Base-by-base conservation (phyloP, 1,140 invertebrate genomes). In the Euschistus heros region DNA sequence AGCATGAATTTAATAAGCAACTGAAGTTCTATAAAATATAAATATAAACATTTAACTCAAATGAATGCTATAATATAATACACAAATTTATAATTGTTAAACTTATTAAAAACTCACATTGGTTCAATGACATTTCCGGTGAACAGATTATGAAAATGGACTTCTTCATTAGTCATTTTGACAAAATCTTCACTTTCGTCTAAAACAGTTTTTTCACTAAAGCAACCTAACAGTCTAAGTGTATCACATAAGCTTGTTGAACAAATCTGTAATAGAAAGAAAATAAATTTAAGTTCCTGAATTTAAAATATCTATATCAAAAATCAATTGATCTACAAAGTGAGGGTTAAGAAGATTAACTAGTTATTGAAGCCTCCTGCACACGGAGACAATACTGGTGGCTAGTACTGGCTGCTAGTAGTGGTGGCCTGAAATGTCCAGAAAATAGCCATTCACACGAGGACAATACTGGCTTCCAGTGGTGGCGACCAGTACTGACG, bases 201-300 rank as follows among this genome's bases (percentile, higher is more conserved):
- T 68, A 76, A 71, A 63, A 82, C 80, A 0, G 78, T 80, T 67
- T 81, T 80, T 47, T 78, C 78, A 1, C 84, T 85, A 75, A 97
- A 97, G 77, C 94, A 97, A 46, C 95, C 94, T 26, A 98, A 78
- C 27, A 95, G 80, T 52, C 92, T 80, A 46, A 98, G 78, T 3
- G 94, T 94, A 74, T 97, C 91, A 74, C 92, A 93, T 13, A 98
- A 78, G 73, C 89, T 94, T 62, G 91, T 91, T 75, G 89, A 88
- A 73, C 94, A 94, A 33, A 72, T 74, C 69, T 71, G 57, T 15
- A 69, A 54, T 57, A 8, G 18, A 50, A 1, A 22, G 22, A 50
- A 18, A 50, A 50, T 50, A 20, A 20, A 10, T 2, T n/a, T n/a
- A n/a, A n/a, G n/a, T n/a, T n/a, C n/a, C n/a, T n/a, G n/a, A n/a